A percentile compares a stretch with the other conserved stretches of the same genome.
Evolutionary conservation across 2,888 invertebrate species (phyloP).

Genomic region (Athetis lepigone): DNA sequence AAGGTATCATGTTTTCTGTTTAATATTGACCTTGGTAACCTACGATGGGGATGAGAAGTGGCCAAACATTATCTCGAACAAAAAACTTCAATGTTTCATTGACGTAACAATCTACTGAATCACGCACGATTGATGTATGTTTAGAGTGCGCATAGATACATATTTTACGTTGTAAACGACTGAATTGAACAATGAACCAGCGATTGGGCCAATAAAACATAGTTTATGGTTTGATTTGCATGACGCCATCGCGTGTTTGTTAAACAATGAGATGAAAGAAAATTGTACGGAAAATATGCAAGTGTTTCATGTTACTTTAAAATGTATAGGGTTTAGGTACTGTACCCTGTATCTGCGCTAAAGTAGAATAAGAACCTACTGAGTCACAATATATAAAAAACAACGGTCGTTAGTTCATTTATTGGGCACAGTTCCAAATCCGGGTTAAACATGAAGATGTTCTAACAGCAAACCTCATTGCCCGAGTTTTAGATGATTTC

Average conservation of each 20-base stretch:
- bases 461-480: conserved; percentile 16
- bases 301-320: neutral
- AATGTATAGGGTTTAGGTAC: conserved; percentile 1
- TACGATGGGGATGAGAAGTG: neutral
- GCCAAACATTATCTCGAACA: conserved; percentile 26
- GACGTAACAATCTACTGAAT: conserved; percentile 49
- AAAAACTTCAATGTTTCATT: conserved; percentile 44
- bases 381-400: conserved; percentile 36
- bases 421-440: conserved; percentile 43
- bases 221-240: conserved; percentile 57
- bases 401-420: conserved; percentile 21
- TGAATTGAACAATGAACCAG: conserved; percentile 59
- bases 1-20: too few relatives aligned
- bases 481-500: conserved; percentile 15
- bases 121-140: conserved; percentile 51
- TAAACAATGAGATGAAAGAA: conserved; percentile 38
- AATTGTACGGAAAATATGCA: conserved; percentile 26
- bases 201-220: conserved; percentile 55
- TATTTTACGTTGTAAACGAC: conserved; percentile 55
- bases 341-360: neutral
- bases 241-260: conserved; percentile 42
- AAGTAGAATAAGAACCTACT: neutral
- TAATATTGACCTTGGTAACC: neutral
- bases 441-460: conserved; percentile 25
- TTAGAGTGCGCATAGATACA: conserved; percentile 52